Percentiles rank a stretch among this genome's conserved stretches.
Evolutionary conservation across 2,113 vertebrate species (phyloP).

Genomic region (Dromaius novaehollandiae): DNA sequence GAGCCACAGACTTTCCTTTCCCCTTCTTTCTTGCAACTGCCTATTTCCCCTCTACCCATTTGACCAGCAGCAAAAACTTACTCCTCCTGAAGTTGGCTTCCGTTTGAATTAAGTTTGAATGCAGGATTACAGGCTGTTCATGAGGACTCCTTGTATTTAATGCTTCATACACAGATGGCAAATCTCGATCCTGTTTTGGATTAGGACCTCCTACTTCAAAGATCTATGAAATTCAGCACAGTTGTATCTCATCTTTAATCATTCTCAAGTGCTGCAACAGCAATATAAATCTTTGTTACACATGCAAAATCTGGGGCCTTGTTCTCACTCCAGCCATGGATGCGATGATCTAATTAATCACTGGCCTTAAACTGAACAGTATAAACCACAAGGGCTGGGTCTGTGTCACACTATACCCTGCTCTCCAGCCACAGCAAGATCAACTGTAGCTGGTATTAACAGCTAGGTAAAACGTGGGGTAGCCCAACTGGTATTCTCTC

Average conservation of each 20-base stretch:
- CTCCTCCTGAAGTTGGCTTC: neutral
- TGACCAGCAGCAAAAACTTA: neutral
- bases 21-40: neutral
- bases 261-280: neutral
- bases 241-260: neutral
- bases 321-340: neutral
- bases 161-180: neutral
- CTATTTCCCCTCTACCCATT: neutral
- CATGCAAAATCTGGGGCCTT: neutral
- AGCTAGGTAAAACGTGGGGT: neutral
- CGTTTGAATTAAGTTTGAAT: neutral
- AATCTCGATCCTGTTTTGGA: neutral
- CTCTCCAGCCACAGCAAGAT: neutral
- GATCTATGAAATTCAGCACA: constrained; percentile 22
- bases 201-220: neutral
- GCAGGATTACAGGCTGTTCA: neutral
- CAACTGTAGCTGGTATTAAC: neutral
- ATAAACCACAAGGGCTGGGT: neutral
- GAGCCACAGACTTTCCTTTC: neutral
- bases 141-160: neutral
- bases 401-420: neutral
- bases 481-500: neutral
- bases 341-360: neutral
- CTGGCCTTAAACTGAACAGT: neutral
- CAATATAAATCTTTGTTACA: neutral